Evolutionary conservation across 2,888 invertebrate species (phyloP).

Genomic region (Cosmorhoe ocellata): DNA sequence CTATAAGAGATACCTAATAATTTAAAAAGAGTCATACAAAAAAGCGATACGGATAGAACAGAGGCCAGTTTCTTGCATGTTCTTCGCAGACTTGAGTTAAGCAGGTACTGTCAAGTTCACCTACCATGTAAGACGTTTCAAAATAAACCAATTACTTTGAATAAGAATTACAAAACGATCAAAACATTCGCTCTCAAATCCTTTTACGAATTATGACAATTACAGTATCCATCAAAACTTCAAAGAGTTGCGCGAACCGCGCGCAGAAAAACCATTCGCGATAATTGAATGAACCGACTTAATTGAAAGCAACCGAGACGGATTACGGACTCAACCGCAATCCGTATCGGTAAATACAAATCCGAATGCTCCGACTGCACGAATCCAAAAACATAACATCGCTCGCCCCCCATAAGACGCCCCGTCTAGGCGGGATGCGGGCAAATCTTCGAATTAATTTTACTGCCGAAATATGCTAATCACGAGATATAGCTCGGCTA

Average conservation of each 20-base stretch:
- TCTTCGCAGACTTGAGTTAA: no score
- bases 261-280: conserved; percentile 18
- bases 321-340: conserved; percentile 46
- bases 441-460: conserved; percentile 84
- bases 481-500: conserved; percentile 77
- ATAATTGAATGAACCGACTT: conserved; percentile 46
- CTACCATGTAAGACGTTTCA: no score
- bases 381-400: conserved; percentile 66
- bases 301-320: conserved; percentile 47
- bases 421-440: conserved; percentile 71
- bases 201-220: not conserved
- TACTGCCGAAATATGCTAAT: conserved; percentile 83
- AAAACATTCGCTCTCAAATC: not conserved
- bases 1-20: no score
- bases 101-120: no score
- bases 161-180: no score
- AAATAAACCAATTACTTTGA: no score
- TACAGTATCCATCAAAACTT: conserved; percentile 3
- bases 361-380: conserved; percentile 58
- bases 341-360: conserved; percentile 58
- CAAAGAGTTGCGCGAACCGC: not conserved
- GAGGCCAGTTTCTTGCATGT: no score
- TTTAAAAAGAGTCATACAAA: no score
- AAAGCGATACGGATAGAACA: no score
- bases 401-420: conserved; percentile 51